These are phyloP conservation scores for Hylaeus volcanicus DNA, from an alignment of 1,140 invertebrate species.

Conservation along the genomic window DNA sequence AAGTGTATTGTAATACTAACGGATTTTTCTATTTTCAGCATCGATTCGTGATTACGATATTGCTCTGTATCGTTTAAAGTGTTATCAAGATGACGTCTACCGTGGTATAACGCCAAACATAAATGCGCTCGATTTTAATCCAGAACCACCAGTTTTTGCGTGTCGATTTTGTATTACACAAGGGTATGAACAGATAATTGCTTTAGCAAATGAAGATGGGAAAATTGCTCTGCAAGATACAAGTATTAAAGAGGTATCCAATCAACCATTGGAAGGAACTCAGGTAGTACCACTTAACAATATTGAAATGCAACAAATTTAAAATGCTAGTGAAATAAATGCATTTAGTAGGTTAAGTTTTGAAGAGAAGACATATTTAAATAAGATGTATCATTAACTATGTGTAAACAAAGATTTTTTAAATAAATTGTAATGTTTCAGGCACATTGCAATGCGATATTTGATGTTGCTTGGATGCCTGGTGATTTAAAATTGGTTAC, in stretches of 20 bases:
- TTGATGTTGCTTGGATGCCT: slow-evolving; percentile 92
- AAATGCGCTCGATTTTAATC: slow-evolving; percentile 63
- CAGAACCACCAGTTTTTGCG: slow-evolving; percentile 76
- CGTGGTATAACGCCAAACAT: slow-evolving; percentile 73
- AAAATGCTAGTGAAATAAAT: background rate
- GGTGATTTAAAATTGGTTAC: slow-evolving; percentile 88
- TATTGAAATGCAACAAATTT: background rate
- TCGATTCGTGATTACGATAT: slow-evolving; percentile 71
- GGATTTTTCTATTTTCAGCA: slow-evolving; percentile 60
- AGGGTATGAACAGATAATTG: slow-evolving; percentile 86
- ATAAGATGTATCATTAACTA: background rate
- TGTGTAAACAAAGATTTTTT: background rate
- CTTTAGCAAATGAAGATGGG: slow-evolving; percentile 92
- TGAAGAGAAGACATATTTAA: background rate
- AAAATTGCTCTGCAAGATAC: slow-evolving; percentile 85
- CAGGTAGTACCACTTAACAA: slow-evolving; percentile 52
- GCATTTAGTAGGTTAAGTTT: background rate
- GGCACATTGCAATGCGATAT: slow-evolving; percentile 93
- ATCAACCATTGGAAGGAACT: slow-evolving; percentile 61
- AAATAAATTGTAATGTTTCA: slow-evolving; percentile 63
- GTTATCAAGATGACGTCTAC: slow-evolving; percentile 71
- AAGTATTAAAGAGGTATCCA: slow-evolving; percentile 45
- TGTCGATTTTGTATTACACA: slow-evolving; percentile 77
- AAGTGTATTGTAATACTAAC: background rate
- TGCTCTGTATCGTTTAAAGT: slow-evolving; percentile 72